Evolutionary conservation across 2,113 vertebrate genomes (phyloP).

Genomic region (Penelope pileata): DNA sequence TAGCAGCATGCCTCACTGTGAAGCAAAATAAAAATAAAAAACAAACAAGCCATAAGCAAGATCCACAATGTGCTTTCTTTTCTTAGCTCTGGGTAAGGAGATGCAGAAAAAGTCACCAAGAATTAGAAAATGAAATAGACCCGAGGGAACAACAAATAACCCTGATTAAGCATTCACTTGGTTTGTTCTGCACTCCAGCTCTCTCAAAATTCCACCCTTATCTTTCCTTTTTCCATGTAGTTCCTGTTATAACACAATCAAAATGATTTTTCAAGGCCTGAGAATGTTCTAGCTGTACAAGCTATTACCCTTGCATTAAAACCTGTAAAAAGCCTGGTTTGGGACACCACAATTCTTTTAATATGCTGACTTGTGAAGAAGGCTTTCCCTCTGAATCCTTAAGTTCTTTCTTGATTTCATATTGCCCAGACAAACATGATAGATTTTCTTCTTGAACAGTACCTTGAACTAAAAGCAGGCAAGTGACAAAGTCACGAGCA

Average conservation of each 20-base stretch:
- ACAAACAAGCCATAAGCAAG: neutral
- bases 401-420: neutral
- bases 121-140: neutral
- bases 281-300: neutral
- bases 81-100: neutral
- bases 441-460: neutral
- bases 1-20: neutral
- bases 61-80: neutral
- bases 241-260: neutral
- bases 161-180: neutral
- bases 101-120: neutral
- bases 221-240: neutral
- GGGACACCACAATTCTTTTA: neutral
- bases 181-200: neutral
- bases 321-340: neutral
- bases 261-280: neutral
- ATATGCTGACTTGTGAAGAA: fast-evolving
- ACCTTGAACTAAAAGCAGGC: neutral
- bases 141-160: neutral
- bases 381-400: neutral
- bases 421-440: neutral
- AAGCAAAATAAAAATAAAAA: neutral
- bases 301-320: neutral
- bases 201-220: neutral
- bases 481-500: neutral